Base-by-base conservation (phyloP, 2,113 vertebrate genomes). In the Malurus cyaneus region DNA sequence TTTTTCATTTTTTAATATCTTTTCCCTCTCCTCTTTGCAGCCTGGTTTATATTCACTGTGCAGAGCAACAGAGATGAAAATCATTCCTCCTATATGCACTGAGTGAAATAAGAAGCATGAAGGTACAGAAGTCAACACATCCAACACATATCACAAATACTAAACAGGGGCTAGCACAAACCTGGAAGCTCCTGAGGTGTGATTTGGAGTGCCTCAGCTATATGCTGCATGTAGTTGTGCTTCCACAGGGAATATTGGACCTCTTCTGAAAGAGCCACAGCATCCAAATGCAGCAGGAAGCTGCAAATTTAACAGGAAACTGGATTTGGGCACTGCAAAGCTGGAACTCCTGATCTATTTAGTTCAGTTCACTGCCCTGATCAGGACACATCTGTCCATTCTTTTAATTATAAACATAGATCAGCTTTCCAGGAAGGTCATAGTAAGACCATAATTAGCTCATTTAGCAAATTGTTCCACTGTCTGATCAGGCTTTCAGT, bases 401-500 rank as follows among this genome's bases (percentile, higher is more conserved):
- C 50, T 64, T 86, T 88, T 80, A 92, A 66, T 77, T 42, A 46
- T 17, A 83, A 89, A 73, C 73, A 82, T 16, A 57, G 39, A n/a
- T 56, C 39, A 62, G 50, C 46, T 79, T 84, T 74, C 53, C 71
- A 74, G 62, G 65, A 92, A 89, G 88, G 86, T 94, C 77, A 52
- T 14, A n/a, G 41, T 39, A 81, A 94, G 53, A 56, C 77, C 64
- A 24, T 82, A 89, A 95, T 96, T 96, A 92, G 60, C 92, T 87
- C 78, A 94, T 96, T 96, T 87, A 85, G 64, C 42, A 96, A 96
- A 89, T 95, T 89, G 77, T 94, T 97, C 86, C 74, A 77, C 73
- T 94, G 57, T 94, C 92, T 92, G 83, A 88, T 82, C 66, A 80
- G 53, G 54, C 32, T 93, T 90, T 53, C 46, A 76, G 57, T 85